Evolutionary conservation across 1,140 invertebrate species (phyloP).

Genomic region (Tenebrio molitor): DNA sequence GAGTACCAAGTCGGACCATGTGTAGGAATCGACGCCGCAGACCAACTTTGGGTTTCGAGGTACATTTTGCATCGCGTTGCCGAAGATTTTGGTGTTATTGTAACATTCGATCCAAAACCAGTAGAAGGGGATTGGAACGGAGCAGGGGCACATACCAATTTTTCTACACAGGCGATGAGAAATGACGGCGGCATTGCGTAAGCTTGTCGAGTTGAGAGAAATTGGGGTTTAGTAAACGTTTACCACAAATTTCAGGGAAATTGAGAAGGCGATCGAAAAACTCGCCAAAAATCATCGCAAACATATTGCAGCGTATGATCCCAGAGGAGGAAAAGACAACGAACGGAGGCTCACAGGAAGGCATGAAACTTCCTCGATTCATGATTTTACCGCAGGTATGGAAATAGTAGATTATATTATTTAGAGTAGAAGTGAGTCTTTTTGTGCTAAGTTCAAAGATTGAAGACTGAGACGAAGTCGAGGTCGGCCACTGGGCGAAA

Average conservation of each 20-base stretch:
- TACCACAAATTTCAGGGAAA: slow-evolving; percentile 79
- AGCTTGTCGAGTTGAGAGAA: not conserved
- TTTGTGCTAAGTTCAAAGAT: too few species aligned
- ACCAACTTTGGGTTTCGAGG: slow-evolving; percentile 90
- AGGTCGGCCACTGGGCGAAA: too few species aligned
- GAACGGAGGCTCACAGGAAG: slow-evolving; percentile 70
- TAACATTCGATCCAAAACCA: slow-evolving; percentile 85
- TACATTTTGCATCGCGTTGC: slow-evolving; percentile 86
- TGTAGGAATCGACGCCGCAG: slow-evolving; percentile 83
- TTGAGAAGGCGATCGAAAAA: slow-evolving; percentile 79
- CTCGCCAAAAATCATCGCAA: slow-evolving; percentile 80
- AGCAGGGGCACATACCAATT: slow-evolving; percentile 89
- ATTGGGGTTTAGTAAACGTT: slow-evolving; percentile 62
- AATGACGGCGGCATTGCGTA: slow-evolving; percentile 76
- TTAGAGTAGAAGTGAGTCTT: too few species aligned
- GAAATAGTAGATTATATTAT: not conserved
- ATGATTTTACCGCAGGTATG: slow-evolving; percentile 74
- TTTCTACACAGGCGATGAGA: slow-evolving; percentile 88
- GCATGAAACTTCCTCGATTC: slow-evolving; percentile 79
- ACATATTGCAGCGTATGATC: slow-evolving; percentile 90
- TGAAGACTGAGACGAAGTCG: too few species aligned
- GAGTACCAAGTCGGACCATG: slow-evolving; percentile 75
- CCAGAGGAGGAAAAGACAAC: slow-evolving; percentile 83
- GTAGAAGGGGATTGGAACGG: slow-evolving; percentile 88
- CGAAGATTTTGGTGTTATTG: slow-evolving; percentile 90